Evolutionary conservation across 1,140 invertebrate genomes (phyloP), one percentile per base, ranked within the genome.

Genomic region (Apis laboriosa): DNA sequence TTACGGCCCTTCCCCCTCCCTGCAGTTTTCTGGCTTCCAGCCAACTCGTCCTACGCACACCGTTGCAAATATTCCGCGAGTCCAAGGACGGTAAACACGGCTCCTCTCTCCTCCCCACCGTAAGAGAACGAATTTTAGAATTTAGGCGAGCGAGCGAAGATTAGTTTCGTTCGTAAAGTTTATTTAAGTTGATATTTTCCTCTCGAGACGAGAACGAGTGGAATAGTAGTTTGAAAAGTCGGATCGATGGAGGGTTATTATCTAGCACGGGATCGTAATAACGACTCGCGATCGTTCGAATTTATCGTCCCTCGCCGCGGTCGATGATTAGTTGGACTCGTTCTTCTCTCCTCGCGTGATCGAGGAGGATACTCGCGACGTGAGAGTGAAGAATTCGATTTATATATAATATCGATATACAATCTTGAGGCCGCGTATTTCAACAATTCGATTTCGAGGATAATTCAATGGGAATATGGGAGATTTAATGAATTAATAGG

Each of bases 1-100:
- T 43, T 34, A 75, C 76, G 80, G 66, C 51, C 43, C 66, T n/a
- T 63, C 76, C 83, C 8, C 1, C 7, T 7, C n/a, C 17, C 85
- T 84, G 77, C 86, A 80, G 67, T 70, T 49, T 2, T 80, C 77
- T 80, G 78, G 83, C 75, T 72, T 67, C 83, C 75, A 81, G 75
- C 83, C 77, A 82, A 84, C 82, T 86, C 9, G 82, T 84, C 13
- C 43, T 15, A n/a, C 34, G 61, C 70, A 81, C 70, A 75, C 64
- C 84, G 76, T 84, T 88, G 89, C 88, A 90, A 90, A 88, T 88
- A 86, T 73, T 19, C 1, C 34, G 34, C 34, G 34, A n/a, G n/a
- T 34, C 34, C 34, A 34, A 34, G 34, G 34, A 34, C 3, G 34
- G 34, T 2, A 0, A 34, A 34, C 34, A 28, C 28, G n/a, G 28